phyloP scores from a whole-genome alignment of 2,113 vertebrate genomes.

The Labeo catla region DNA sequence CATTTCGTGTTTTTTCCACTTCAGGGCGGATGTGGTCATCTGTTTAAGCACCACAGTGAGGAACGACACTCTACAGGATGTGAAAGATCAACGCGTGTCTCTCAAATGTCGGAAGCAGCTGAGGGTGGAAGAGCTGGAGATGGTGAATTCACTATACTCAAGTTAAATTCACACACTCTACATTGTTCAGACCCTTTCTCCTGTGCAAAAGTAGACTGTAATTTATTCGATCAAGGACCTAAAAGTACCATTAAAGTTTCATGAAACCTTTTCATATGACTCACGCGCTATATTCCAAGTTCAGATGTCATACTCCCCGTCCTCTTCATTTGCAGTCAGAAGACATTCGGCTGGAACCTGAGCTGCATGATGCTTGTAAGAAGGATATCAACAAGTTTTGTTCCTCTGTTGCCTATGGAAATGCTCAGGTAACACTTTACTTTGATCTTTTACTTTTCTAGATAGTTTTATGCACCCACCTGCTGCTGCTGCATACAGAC shows the following conservation, averaged over 20 bases:
- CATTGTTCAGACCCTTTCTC: background rate
- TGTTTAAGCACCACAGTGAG: slow-evolving; percentile 89
- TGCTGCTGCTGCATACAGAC: background rate
- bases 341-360: slow-evolving; percentile 88
- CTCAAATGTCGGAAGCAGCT: slow-evolving; percentile 89
- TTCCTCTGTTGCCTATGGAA: slow-evolving; percentile 82
- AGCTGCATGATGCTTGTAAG: slow-evolving; percentile 85
- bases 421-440: slow-evolving; percentile 80
- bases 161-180: background rate
- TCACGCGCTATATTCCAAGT: background rate
- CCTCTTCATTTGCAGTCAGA: slow-evolving; percentile 74
- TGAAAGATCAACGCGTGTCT: slow-evolving; percentile 87
- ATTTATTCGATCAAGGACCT: background rate
- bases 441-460: background rate
- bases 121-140: slow-evolving; percentile 87
- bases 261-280: background rate
- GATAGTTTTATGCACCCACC: background rate
- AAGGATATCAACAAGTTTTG: slow-evolving; percentile 83
- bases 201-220: background rate
- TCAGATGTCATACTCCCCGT: background rate
- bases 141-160: slow-evolving; percentile 72
- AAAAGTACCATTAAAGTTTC: background rate
- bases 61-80: slow-evolving; percentile 88
- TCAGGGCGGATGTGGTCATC: slow-evolving; percentile 88
- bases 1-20: background rate